These are phyloP conservation scores for Alentia gelatinosa DNA, from an alignment of 2,888 invertebrate genomes.

Conservation along the genomic window DNA sequence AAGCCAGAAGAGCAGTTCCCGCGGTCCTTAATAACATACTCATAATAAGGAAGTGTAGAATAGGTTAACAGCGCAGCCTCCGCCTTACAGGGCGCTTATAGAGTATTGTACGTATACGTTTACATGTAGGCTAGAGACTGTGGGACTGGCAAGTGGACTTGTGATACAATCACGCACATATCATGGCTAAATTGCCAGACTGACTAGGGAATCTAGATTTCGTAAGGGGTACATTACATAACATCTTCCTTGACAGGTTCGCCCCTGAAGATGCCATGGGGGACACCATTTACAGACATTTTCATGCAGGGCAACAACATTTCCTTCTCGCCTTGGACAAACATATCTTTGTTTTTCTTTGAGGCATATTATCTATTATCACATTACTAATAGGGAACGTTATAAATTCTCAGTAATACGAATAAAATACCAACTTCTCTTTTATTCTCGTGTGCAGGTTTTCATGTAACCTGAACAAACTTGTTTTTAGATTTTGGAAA, in stretches of 20 bases:
- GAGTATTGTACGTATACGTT: neutral
- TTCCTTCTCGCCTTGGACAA: slow-evolving; percentile 28
- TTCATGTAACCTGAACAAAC: neutral
- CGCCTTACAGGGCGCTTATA: neutral
- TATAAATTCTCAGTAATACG: neutral
- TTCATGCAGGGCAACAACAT: neutral
- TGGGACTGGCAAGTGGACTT: neutral
- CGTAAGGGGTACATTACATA: neutral
- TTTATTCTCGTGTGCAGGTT: neutral
- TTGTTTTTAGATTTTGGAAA: neutral
- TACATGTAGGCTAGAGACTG: neutral
- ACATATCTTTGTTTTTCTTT: slow-evolving; percentile 34
- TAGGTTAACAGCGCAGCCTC: neutral
- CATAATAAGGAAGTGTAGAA: too few species aligned
- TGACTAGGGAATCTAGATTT: neutral
- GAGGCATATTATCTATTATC: neutral
- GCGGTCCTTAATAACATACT: neutral
- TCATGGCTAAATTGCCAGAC: slow-evolving; percentile 26
- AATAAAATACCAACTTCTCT: neutral
- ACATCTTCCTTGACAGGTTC: neutral
- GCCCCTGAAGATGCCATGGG: neutral
- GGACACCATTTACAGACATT: neutral
- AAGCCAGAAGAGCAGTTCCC: neutral
- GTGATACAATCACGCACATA: slow-evolving; percentile 42
- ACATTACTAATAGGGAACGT: neutral